Evolutionary conservation across 2,888 invertebrate species (phyloP).

Genomic region (Cheilosia impressa): DNA sequence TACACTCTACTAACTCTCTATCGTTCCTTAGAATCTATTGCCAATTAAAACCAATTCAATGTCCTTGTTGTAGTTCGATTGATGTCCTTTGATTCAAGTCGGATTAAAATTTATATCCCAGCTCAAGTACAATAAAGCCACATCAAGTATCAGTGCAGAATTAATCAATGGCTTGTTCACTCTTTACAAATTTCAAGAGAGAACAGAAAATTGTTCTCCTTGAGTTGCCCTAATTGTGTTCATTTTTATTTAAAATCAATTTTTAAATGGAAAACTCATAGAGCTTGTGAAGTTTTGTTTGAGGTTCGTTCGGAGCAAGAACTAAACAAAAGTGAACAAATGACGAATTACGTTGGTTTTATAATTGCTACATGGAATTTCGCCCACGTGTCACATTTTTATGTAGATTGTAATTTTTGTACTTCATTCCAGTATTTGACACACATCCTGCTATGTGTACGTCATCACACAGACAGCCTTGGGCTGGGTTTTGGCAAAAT

Average conservation of each 20-base stretch:
- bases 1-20: background rate
- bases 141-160: background rate
- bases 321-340: background rate
- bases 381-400: background rate
- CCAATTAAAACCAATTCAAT: slow-evolving; percentile 2
- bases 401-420: background rate
- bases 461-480: background rate
- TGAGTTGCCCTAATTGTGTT: background rate
- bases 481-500: slow-evolving; percentile 1
- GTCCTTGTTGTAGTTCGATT: slow-evolving; percentile 4
- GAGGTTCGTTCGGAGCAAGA: too few relatives aligned
- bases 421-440: background rate
- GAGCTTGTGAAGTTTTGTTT: too few relatives aligned
- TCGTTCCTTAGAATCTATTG: background rate
- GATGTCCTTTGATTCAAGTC: background rate
- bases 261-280: too few relatives aligned
- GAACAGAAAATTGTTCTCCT: background rate
- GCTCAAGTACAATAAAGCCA: background rate
- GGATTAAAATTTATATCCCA: slow-evolving; percentile 1
- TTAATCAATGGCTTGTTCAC: background rate
- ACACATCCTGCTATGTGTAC: background rate
- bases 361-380: background rate
- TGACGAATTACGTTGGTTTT: background rate
- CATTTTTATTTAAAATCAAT: too few relatives aligned
- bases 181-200: background rate